Conservation (phyloP, 2,888 invertebrate species). For the Ophion costatus region DNA sequence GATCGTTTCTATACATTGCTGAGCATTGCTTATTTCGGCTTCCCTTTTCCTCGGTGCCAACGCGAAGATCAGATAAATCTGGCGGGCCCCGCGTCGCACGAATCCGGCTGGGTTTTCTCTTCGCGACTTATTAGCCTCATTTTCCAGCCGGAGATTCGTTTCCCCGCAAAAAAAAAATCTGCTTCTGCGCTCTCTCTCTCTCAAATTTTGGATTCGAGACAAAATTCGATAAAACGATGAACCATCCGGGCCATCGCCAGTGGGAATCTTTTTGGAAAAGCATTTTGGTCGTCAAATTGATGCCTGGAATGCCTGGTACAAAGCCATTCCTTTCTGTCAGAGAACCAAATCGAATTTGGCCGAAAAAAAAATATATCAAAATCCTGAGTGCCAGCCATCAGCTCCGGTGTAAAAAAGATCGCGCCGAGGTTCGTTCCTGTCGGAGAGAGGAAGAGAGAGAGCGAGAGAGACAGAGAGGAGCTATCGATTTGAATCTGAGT, state of each 20-base stretch:
- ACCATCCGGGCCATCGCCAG: too few species aligned
- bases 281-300: neutral
- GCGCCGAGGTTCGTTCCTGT: neutral
- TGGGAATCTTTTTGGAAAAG: neutral
- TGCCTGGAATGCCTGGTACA: neutral
- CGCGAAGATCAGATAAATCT: conserved; percentile 19
- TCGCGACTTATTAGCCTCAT: too few species aligned
- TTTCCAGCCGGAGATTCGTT: too few species aligned
- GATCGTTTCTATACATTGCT: conserved; percentile 31
- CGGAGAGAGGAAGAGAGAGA: neutral
- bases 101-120: neutral
- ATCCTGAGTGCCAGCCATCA: conserved; percentile 3
- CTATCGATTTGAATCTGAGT: conserved; percentile 34
- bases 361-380: neutral
- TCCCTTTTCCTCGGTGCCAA: neutral
- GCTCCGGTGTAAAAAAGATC: conserved; percentile 8
- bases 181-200: too few species aligned
- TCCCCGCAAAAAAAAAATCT: too few species aligned
- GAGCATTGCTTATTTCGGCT: conserved; percentile 23
- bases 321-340: neutral
- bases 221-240: neutral
- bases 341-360: conserved; percentile 8
- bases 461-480: neutral
- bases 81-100: neutral
- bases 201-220: neutral